Conservation (phyloP, 2,797 vertebrate genomes). For the Catostomus latipinnis region DNA sequence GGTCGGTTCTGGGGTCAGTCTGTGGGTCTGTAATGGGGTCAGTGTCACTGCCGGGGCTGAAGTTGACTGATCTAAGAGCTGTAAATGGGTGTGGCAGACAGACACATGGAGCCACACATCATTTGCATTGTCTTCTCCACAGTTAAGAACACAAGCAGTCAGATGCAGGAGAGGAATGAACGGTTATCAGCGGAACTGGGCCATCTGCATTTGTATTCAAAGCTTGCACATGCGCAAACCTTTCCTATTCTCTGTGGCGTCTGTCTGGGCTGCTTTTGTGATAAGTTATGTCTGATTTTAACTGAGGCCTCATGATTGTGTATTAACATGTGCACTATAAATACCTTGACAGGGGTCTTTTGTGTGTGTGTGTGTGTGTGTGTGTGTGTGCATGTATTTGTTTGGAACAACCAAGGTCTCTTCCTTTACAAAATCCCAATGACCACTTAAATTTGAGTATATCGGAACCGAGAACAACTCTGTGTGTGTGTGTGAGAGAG, state of each 20-base stretch:
- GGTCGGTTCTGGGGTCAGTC: conserved; percentile 10
- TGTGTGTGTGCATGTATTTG: conserved; percentile 45
- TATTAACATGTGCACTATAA: conserved; percentile 45
- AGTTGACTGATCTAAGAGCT: conserved; percentile 45
- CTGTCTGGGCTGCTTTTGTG: conserved; percentile 41
- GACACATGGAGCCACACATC: conserved; percentile 43
- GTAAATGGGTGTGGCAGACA: conserved; percentile 19
- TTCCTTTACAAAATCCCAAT: conserved; percentile 29
- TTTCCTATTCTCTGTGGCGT: conserved; percentile 35
- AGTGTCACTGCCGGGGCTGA: conserved; percentile 26
- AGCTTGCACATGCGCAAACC: conserved; percentile 22
- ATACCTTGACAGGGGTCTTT: conserved; percentile 40
- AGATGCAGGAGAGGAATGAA: conserved; percentile 35
- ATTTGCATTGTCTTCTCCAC: conserved; percentile 44
- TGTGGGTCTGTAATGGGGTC: conserved; percentile 21
- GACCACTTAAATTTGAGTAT: no score
- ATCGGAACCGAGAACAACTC: background rate
- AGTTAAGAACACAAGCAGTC: conserved; percentile 28
- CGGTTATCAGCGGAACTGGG: conserved; percentile 46
- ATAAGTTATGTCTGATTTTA: conserved; percentile 51
- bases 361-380: conserved; percentile 5
- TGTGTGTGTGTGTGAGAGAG: conserved; percentile 43
- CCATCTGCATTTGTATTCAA: conserved; percentile 48
- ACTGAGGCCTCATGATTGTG: conserved; percentile 21
- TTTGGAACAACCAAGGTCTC: conserved; percentile 28